Evolutionary conservation across 92 coral and sea anemone species (phyloP), one percentile per base, ranked within the genome.

Genomic region (Porites divaricata): DNA sequence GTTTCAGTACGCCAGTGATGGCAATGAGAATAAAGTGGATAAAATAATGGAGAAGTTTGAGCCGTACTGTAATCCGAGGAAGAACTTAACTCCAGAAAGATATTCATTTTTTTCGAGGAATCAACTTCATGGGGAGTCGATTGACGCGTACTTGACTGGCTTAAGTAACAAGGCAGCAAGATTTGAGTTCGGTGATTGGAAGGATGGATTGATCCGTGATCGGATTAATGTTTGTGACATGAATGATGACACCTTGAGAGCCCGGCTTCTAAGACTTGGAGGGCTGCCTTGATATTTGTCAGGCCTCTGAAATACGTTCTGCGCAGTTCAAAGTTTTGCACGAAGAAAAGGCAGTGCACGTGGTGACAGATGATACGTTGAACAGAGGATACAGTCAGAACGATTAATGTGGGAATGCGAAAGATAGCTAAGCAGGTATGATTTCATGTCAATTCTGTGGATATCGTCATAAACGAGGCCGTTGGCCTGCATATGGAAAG

Each of bases 181-280:
- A 41, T 80, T 86, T 54, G 90, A 87, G 63, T 80, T 80, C 62
- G 70, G 67, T 57, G 79, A 51, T 26, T 73, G 73, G 19, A 74
- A 81, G 8, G 90, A 87, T 61, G 86, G 81, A 19, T 66, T 81
- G 26, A 87, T 87, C 48, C 81, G 86, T 56, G 75, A 81, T 35
- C 28, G 85, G 66, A 73, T 81, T 23, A n/a, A n/a, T n/a, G 87
- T 81, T 9, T 81, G 87, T 81, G 90, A 87, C 24, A 74, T 87
- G 54, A 45, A 24, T n/a, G 72, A 80, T 54, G 81, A 80, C 59
- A 28, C 11, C 5, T 74, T 87, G 19, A 81, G 75, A 81, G 79
- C 78, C 54, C 68, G 88, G 41, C 83, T 82, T 19, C 84, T 88
- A 20, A 64, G 91, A 63, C 13, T 76, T 88, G 16, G 81, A 87